phyloP scores from a whole-genome alignment of 2,888 invertebrate genomes.

The Anticlea derivata region DNA sequence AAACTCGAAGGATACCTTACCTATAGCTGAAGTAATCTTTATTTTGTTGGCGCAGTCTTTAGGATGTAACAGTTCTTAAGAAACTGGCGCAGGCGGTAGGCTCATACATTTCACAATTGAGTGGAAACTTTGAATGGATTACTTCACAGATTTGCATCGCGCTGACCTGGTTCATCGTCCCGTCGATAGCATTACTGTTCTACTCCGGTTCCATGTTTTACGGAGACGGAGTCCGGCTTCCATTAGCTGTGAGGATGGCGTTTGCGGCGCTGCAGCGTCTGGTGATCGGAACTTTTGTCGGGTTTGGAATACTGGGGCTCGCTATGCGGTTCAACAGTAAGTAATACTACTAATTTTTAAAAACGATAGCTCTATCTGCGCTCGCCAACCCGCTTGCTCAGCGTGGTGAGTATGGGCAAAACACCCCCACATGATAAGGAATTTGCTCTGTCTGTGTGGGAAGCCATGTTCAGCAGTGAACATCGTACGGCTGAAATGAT shows the following conservation, averaged over 20 bases:
- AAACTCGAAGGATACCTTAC: too few species aligned
- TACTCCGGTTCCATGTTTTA: slow-evolving; percentile 36
- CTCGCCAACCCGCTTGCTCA: too few species aligned
- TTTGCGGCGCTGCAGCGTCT: slow-evolving; percentile 30
- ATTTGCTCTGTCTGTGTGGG: too few species aligned
- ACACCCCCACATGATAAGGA: too few species aligned
- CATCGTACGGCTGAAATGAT: too few species aligned
- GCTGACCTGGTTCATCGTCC: slow-evolving; percentile 29
- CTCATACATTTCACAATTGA: too few species aligned
- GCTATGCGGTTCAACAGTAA: slow-evolving; percentile 32
- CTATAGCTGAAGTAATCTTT: too few species aligned
- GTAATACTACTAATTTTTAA: too few species aligned
- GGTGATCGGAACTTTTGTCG: slow-evolving; percentile 16
- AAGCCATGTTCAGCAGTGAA: too few species aligned
- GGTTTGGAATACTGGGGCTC: slow-evolving; percentile 23
- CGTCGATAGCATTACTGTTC: slow-evolving; percentile 18
- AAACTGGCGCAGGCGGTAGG: not conserved
- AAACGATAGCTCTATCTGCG: too few species aligned
- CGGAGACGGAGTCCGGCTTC: slow-evolving; percentile 22
- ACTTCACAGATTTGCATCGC: slow-evolving; percentile 24
- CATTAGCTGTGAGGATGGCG: slow-evolving; percentile 16
- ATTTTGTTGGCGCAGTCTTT: not conserved
- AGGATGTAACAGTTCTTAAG: not conserved
- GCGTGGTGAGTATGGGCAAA: too few species aligned
- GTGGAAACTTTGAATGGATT: too few species aligned